A percentile compares a stretch with the other conserved stretches of the same genome.
phyloP scores from a whole-genome alignment of 2,888 invertebrate genomes.

The Ochropleura plecta region DNA sequence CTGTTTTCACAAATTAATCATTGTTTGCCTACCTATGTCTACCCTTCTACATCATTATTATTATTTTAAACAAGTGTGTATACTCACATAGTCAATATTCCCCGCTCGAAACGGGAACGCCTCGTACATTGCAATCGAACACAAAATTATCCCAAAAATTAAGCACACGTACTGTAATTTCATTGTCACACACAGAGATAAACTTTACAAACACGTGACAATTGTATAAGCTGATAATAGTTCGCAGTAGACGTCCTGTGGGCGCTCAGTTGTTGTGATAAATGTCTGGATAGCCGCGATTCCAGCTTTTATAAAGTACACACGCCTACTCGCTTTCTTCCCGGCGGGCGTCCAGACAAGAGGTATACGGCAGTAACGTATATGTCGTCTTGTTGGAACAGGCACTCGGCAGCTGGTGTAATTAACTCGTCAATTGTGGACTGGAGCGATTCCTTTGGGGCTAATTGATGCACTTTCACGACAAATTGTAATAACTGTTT shows the following conservation, averaged over 20 bases:
- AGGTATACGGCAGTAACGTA: slow-evolving; percentile 5
- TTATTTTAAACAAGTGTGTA: neutral
- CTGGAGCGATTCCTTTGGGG: slow-evolving; percentile 1
- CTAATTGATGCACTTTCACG: slow-evolving; percentile 1
- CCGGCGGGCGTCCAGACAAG: slow-evolving; percentile 63
- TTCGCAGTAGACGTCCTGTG: slow-evolving; percentile 69
- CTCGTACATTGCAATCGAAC: slow-evolving; percentile 72
- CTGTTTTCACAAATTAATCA: neutral
- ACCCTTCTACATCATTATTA: neutral
- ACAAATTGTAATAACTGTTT: neutral
- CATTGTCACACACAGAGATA: slow-evolving; percentile 70
- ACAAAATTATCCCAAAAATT: slow-evolving; percentile 74
- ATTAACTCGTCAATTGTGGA: slow-evolving; percentile 40
- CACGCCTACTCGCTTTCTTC: slow-evolving; percentile 83
- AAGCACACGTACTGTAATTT: slow-evolving; percentile 73
- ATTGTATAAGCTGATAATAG: neutral
- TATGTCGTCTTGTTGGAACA: neutral
- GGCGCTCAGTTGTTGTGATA: slow-evolving; percentile 67
- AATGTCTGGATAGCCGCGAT: slow-evolving; percentile 75
- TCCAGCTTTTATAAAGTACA: slow-evolving; percentile 82
- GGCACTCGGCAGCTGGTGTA: neutral
- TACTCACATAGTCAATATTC: slow-evolving; percentile 86
- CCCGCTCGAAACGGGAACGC: slow-evolving; percentile 78
- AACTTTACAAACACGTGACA: slow-evolving; percentile 7
- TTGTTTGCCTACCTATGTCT: neutral